phyloP scores from a whole-genome alignment of 2,888 invertebrate species.

The Drosophila leonis region DNA sequence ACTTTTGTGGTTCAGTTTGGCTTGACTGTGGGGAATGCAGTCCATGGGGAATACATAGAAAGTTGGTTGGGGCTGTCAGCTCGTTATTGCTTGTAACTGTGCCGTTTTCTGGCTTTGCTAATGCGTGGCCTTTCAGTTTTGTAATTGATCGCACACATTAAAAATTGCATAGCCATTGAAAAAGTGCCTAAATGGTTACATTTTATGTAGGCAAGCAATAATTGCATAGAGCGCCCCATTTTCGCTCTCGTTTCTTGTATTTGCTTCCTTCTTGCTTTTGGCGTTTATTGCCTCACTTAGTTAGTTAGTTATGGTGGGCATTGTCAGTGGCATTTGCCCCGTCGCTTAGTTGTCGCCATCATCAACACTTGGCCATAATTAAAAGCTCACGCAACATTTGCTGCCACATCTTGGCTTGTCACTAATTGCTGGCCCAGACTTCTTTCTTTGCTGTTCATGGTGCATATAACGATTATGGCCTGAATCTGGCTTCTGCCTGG shows the following conservation, averaged over 20 bases:
- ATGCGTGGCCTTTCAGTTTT: constrained; percentile 40
- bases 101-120: constrained; percentile 65
- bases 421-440: constrained; percentile 64
- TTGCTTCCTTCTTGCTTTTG: not conserved
- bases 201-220: constrained; percentile 53
- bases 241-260: not conserved
- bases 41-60: constrained; percentile 9
- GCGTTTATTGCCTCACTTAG: constrained; percentile 46
- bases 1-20: constrained; percentile 62
- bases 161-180: constrained; percentile 54
- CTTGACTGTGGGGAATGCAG: constrained; percentile 31
- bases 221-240: constrained; percentile 35
- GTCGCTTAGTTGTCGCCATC: constrained; percentile 57
- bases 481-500: constrained; percentile 25
- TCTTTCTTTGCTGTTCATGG: constrained; percentile 23
- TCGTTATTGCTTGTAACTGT: constrained; percentile 76
- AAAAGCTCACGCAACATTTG: constrained; percentile 66
- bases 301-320: constrained; percentile 39
- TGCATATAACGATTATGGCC: constrained; percentile 77
- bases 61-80: constrained; percentile 30
- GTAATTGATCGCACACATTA: constrained; percentile 76
- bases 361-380: constrained; percentile 67
- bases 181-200: constrained; percentile 54
- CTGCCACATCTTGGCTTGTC: constrained; percentile 59
- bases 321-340: constrained; percentile 39